Evolutionary conservation across 2,113 vertebrate species (phyloP).

Genomic region (Chaetops frenatus): DNA sequence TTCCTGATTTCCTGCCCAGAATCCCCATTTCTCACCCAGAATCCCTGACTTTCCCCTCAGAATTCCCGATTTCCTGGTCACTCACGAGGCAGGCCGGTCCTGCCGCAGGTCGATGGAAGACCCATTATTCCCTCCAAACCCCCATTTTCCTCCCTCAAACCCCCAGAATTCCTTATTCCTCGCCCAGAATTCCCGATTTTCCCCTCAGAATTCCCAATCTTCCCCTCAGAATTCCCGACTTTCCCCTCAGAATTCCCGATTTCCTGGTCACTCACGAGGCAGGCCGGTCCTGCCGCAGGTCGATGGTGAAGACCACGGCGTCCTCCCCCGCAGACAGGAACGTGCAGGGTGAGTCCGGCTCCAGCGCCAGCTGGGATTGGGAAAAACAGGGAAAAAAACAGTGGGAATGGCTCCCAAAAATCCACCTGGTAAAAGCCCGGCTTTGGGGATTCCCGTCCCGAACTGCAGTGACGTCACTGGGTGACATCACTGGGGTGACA

Average conservation of each 20-base stretch:
- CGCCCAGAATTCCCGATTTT: neutral
- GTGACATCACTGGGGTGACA: neutral
- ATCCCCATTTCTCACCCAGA: neutral
- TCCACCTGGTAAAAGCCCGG: neutral
- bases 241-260: neutral
- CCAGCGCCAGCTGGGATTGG: constrained; percentile 83
- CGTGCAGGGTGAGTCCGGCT: constrained; percentile 93
- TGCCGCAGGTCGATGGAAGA: constrained; percentile 90
- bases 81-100: constrained; percentile 91
- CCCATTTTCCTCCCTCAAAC: no score
- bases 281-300: constrained; percentile 86
- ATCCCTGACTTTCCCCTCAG: neutral
- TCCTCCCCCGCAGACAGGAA: constrained; percentile 97
- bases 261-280: constrained; percentile 80
- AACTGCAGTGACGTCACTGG: neutral
- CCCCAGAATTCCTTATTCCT: no score
- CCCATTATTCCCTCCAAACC: neutral
- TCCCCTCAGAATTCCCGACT: neutral
- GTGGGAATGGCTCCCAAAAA: neutral
- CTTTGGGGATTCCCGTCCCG: accelerated
- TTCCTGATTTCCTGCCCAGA: neutral
- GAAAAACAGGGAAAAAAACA: neutral
- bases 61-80: no score
- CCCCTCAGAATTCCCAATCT: no score
- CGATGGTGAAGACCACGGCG: constrained; percentile 92